Evolutionary conservation across 1,140 invertebrate genomes (phyloP), one percentile per base, ranked within the genome.

Genomic region (Rhyzopertha dominica): DNA sequence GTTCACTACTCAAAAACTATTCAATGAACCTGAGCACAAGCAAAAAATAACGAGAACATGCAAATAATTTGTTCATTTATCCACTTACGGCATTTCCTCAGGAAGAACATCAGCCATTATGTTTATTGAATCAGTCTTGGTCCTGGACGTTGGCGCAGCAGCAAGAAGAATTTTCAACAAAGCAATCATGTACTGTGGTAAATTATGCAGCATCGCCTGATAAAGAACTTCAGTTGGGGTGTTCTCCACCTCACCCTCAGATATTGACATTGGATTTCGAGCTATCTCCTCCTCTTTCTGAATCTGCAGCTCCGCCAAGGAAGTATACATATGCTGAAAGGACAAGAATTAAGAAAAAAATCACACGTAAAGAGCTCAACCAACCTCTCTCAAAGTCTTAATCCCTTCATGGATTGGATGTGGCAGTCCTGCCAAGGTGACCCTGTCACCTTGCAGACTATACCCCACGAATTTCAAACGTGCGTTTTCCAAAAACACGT

Each of bases 91-190:
- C 88, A 95, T 95, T 74, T 95, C 91, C 72, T 95, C 91, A 4
- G 94, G 94, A 48, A 99, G 68, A 28, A 99, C 86, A 74, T 99
- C 97, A 31, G 92, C 85, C 80, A 98, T 85, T 25, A 99, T 97
- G 71, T 98, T 98, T 56, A 98, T 94, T 37, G 94, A 95, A 66
- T 99, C 96, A 19, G 90, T 93, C 74, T 98, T 99, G 12, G 93
- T 84, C 73, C 98, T 99, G 13, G 91, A 96, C 3, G 95, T 98
- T 0, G 96, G 95, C 12, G 95, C 91, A 32, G 95, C 93, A 31
- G 95, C 96, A 29, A 99, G 74, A 16, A 99, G 75, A 56, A 99
- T 94, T 77, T 99, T 99, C 12, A 99, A 70, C 13, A 98, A 64
- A 13, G 94, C 91, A 56, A 98, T 98, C 85, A 96, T 93, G 62